Evolutionary conservation across 2,113 vertebrate species (phyloP).

Genomic region (Daboia siamensis): DNA sequence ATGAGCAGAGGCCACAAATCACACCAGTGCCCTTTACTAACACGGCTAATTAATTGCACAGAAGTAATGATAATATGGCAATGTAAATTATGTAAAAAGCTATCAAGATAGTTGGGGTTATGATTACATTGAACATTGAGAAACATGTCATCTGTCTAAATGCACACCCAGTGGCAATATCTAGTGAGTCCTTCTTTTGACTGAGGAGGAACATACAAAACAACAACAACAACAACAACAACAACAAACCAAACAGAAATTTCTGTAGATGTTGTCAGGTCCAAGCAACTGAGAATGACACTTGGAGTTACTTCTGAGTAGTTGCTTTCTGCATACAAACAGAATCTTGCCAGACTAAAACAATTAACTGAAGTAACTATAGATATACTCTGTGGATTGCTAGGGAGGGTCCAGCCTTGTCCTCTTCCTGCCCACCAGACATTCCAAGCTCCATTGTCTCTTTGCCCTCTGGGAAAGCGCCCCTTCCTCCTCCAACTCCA

Average conservation of each 20-base stretch:
- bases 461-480: background rate
- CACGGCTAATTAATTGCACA: constrained; percentile 10
- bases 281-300: background rate
- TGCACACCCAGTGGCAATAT: background rate
- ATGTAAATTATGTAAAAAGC: constrained; percentile 11
- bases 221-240: too few species aligned
- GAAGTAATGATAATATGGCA: constrained; percentile 13
- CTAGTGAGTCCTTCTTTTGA: background rate
- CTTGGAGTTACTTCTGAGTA: background rate
- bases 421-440: background rate
- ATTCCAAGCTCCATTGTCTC: background rate
- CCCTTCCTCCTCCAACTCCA: background rate
- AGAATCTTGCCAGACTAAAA: background rate
- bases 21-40: constrained; percentile 20
- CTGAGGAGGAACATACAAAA: too few species aligned
- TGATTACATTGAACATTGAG: constrained; percentile 6
- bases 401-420: background rate
- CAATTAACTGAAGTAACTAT: background rate
- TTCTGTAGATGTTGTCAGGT: background rate
- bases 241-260: background rate
- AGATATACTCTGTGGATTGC: background rate
- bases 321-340: background rate
- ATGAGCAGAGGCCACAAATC: constrained; percentile 18
- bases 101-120: background rate
- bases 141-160: constrained; percentile 1